These are phyloP conservation scores for Drosophila mettleri DNA, from an alignment of 2,888 invertebrate species.

Conservation along the genomic window DNA sequence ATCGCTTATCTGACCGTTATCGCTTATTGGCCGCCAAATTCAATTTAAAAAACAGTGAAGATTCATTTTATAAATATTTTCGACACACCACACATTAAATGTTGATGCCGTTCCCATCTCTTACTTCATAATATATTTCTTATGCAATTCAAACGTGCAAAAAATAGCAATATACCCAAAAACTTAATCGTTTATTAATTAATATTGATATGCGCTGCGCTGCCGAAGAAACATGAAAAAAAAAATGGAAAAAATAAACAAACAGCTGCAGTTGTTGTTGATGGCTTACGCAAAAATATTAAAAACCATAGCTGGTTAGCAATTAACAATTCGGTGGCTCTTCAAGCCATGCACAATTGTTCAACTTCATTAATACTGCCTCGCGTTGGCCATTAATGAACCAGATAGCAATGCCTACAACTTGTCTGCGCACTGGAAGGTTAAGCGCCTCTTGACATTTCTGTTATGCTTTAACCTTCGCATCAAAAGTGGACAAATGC, in stretches of 20 bases:
- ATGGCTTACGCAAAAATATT: constrained; percentile 63
- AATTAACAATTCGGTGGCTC: constrained; percentile 65
- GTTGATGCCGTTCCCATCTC: not conserved
- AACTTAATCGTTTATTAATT: constrained; percentile 52
- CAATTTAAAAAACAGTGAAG: not conserved
- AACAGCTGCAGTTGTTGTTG: constrained; percentile 21
- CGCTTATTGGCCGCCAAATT: constrained; percentile 7
- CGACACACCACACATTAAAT: not conserved
- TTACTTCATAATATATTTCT: constrained; percentile 19
- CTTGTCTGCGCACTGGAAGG: constrained; percentile 63
- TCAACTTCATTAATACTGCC: constrained; percentile 52
- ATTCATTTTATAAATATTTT: not conserved
- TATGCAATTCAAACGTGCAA: constrained; percentile 27
- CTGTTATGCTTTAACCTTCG: constrained; percentile 69
- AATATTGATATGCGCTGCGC: constrained; percentile 43
- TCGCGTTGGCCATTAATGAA: constrained; percentile 66
- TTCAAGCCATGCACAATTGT: constrained; percentile 58
- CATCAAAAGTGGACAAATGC: constrained; percentile 62
- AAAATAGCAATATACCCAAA: constrained; percentile 30
- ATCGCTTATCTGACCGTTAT: constrained; percentile 9
- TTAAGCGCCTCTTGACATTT: constrained; percentile 79
- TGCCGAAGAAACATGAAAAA: constrained; percentile 29
- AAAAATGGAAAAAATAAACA: not conserved
- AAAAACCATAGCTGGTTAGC: constrained; percentile 48
- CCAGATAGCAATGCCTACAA: constrained; percentile 65